These are phyloP conservation scores for Chelonoidis abingdonii DNA, from an alignment of 2,113 vertebrate genomes.

Conservation along the genomic window DNA sequence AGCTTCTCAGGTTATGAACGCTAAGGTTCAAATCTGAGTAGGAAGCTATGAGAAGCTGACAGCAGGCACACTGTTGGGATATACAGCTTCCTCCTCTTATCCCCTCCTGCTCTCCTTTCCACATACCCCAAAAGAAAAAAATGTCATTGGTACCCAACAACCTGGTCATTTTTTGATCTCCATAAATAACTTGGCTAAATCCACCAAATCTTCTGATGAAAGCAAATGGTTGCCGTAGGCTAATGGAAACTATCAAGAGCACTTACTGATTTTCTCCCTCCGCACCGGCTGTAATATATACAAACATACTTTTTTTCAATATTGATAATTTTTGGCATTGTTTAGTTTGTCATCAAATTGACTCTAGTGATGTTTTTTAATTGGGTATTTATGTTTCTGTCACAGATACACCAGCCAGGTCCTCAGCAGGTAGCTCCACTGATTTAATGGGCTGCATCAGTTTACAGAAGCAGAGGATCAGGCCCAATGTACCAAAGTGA, in stretches of 20 bases:
- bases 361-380: background rate
- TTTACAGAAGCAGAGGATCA: background rate
- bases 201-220: background rate
- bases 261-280: accelerated
- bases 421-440: background rate
- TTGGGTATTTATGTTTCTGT: background rate
- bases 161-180: background rate
- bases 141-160: background rate
- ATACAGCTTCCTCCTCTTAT: background rate
- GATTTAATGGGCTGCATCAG: background rate
- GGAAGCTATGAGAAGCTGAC: background rate
- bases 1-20: no score
- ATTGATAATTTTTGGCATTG: background rate
- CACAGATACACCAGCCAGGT: background rate
- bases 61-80: background rate
- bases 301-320: background rate
- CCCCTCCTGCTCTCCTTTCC: background rate
- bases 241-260: background rate
- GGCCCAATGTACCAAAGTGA: background rate
- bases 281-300: accelerated
- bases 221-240: background rate
- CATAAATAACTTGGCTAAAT: background rate
- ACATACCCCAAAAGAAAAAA: background rate
- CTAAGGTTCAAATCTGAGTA: no score
- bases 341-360: background rate